Percentiles rank a stretch among this genome's conserved stretches.
phyloP scores from a whole-genome alignment of 1,140 invertebrate genomes.

The Drosophila gunungcola region DNA sequence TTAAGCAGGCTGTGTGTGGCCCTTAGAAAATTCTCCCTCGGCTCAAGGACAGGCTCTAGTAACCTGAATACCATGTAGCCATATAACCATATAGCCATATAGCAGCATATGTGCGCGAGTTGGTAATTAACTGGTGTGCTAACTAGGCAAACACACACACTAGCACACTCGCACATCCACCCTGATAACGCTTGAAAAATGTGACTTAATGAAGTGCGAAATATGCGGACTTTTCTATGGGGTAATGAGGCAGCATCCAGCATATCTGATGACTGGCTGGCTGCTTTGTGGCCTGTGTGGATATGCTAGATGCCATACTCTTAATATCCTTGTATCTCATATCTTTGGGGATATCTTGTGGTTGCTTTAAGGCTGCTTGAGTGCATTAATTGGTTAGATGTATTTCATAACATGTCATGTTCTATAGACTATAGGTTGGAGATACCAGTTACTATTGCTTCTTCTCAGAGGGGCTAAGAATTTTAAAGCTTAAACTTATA shows the following conservation, averaged over 20 bases:
- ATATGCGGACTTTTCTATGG: slow-evolving; percentile 70
- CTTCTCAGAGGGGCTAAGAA: too few species aligned
- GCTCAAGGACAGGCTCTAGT: slow-evolving; percentile 70
- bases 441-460: neutral
- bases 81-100: neutral
- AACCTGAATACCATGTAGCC: slow-evolving; percentile 58
- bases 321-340: slow-evolving; percentile 11
- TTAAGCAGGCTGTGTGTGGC: slow-evolving; percentile 48
- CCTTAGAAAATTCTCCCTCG: slow-evolving; percentile 50
- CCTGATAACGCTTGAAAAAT: slow-evolving; percentile 59
- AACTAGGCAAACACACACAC: slow-evolving; percentile 59
- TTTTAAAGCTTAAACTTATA: too few species aligned
- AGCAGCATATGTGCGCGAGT: slow-evolving; percentile 35
- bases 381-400: neutral
- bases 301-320: slow-evolving; percentile 23
- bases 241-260: slow-evolving; percentile 63
- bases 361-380: slow-evolving; percentile 15
- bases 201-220: slow-evolving; percentile 79
- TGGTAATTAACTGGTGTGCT: slow-evolving; percentile 71
- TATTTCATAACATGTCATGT: neutral
- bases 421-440: neutral
- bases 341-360: slow-evolving; percentile 10
- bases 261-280: slow-evolving; percentile 41
- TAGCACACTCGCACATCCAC: slow-evolving; percentile 1
- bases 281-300: slow-evolving; percentile 9